Conservation (phyloP, 2,797 vertebrate species). For the Presbytis comata region DNA sequence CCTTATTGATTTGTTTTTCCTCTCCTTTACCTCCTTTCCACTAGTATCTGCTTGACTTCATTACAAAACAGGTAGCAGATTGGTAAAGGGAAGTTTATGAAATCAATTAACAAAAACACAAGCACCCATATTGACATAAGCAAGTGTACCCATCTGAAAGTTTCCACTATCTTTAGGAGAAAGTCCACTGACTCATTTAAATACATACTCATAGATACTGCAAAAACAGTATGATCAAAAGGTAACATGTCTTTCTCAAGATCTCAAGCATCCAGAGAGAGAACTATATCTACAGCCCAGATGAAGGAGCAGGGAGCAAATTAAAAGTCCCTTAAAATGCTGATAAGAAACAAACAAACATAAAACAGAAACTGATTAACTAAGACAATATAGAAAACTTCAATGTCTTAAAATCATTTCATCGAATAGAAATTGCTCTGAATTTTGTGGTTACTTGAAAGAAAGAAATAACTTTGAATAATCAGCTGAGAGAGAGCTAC, state of each 20-base stretch:
- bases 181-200: not conserved
- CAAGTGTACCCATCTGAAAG: not conserved
- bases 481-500: not conserved
- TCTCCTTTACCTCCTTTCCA: not conserved
- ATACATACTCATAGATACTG: not conserved
- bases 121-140: not conserved
- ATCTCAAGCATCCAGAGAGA: not conserved
- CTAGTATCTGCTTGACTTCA: not conserved
- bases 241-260: not conserved
- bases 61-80: not conserved
- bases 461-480: not conserved
- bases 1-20: not conserved
- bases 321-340: not conserved
- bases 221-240: not conserved
- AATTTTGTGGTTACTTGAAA: not conserved
- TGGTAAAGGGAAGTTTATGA: conserved; percentile 8
- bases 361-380: not conserved
- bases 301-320: not conserved
- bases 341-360: not conserved
- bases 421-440: not conserved
- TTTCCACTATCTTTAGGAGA: not conserved
- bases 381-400: not conserved
- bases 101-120: not conserved
- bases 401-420: not conserved
- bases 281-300: not conserved